These are phyloP conservation scores for Zophobas atratus DNA, from an alignment of 1,140 invertebrate species.

Conservation along the genomic window DNA sequence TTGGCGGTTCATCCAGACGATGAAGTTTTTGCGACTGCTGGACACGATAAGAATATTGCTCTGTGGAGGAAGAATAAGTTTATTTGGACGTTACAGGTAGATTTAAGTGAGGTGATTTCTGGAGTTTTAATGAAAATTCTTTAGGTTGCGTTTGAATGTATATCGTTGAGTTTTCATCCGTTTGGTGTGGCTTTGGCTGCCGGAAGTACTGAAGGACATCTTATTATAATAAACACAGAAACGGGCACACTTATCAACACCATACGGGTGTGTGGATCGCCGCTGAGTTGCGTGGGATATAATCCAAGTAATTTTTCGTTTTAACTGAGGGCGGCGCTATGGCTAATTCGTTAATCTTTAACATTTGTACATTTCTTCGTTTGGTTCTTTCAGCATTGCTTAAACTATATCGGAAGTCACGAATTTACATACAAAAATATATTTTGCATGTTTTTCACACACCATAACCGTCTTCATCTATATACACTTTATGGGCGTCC, in stretches of 20 bases:
- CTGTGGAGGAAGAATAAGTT: slow-evolving; percentile 91
- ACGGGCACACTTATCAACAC: slow-evolving; percentile 87
- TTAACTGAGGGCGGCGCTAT: background rate
- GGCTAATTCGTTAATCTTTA: background rate
- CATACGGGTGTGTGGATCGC: slow-evolving; percentile 87
- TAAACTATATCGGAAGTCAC: too few relatives aligned
- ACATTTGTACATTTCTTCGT: too few relatives aligned
- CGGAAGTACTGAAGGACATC: slow-evolving; percentile 90
- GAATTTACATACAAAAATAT: too few relatives aligned
- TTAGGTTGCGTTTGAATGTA: slow-evolving; percentile 84
- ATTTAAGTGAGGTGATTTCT: background rate
- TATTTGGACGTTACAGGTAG: slow-evolving; percentile 89
- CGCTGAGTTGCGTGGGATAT: slow-evolving; percentile 86
- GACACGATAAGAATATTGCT: slow-evolving; percentile 92
- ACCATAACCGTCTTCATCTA: too few relatives aligned
- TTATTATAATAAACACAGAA: slow-evolving; percentile 88
- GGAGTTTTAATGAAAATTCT: slow-evolving; percentile 45
- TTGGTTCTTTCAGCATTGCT: too few relatives aligned
- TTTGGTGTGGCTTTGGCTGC: slow-evolving; percentile 88
- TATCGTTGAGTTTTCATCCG: slow-evolving; percentile 90
- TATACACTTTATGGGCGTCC: too few relatives aligned
- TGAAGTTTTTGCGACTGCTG: slow-evolving; percentile 93
- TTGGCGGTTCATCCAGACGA: slow-evolving; percentile 92
- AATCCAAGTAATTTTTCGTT: slow-evolving; percentile 80
- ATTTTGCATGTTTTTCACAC: too few relatives aligned